phyloP scores from a whole-genome alignment of 2,113 vertebrate genomes.

The Periophthalmus modestus region DNA sequence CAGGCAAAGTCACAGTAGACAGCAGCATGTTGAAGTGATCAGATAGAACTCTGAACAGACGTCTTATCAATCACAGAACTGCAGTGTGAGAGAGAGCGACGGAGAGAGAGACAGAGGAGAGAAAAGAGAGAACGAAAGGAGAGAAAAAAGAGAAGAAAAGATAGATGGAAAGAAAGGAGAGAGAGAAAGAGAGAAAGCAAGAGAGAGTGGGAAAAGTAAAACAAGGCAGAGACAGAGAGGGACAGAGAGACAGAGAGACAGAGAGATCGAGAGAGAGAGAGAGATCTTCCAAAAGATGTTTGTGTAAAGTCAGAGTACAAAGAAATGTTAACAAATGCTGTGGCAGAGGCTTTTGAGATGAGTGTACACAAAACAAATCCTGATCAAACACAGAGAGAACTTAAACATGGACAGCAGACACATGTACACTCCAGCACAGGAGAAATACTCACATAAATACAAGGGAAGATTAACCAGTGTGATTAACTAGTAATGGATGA shows the following conservation, averaged over 20 bases:
- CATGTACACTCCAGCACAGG: constrained; percentile 2
- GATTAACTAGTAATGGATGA: too few species aligned
- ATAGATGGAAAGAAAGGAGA: background rate
- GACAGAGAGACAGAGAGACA: background rate
- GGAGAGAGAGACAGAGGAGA: background rate
- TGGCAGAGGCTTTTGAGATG: constrained; percentile 36
- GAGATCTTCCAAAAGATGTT: constrained; percentile 61
- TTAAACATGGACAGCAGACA: background rate
- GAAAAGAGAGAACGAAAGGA: too few species aligned
- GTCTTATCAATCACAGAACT: constrained; percentile 62
- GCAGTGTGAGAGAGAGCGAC: background rate
- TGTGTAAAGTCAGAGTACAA: constrained; percentile 64
- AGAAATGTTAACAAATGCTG: constrained; percentile 64
- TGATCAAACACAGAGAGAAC: constrained; percentile 18
- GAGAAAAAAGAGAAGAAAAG: background rate
- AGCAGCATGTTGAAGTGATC: constrained; percentile 62
- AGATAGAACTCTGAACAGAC: constrained; percentile 64
- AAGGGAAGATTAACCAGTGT: too few species aligned
- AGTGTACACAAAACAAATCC: constrained; percentile 33
- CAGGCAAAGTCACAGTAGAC: constrained; percentile 54
- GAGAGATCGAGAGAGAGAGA: background rate
- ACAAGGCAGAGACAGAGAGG: too few species aligned
- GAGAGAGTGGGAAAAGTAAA: too few species aligned
- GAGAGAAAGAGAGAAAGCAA: background rate
- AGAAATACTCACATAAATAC: background rate